Conservation (phyloP, 1,140 invertebrate species). For the Drosophila pseudoobscura region DNA sequence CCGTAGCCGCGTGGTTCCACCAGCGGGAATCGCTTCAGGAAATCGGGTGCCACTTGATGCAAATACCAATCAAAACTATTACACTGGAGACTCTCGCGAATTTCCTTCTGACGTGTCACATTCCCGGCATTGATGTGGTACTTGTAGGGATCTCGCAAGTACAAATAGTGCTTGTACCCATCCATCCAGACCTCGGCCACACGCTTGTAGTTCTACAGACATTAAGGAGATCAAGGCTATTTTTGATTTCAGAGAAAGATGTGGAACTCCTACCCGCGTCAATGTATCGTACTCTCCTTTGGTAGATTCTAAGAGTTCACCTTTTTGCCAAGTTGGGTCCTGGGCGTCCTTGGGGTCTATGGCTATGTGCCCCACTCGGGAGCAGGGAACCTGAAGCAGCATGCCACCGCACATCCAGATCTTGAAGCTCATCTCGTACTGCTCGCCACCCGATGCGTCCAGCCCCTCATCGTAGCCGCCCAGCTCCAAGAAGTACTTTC, state of each 20-base stretch:
- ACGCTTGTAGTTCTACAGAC: constrained; percentile 88
- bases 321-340: too few species aligned
- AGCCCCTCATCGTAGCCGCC: constrained; percentile 96
- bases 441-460: constrained; percentile 98
- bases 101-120: constrained; percentile 86
- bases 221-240: background rate
- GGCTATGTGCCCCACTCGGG: constrained; percentile 95
- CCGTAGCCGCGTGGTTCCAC: constrained; percentile 89
- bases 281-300: too few species aligned
- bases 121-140: constrained; percentile 87
- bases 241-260: constrained; percentile 37
- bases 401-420: constrained; percentile 95
- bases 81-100: constrained; percentile 88
- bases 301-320: too few species aligned
- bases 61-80: constrained; percentile 94
- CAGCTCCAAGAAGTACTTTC: constrained; percentile 96
- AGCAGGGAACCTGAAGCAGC: constrained; percentile 95
- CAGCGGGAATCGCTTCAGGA: constrained; percentile 89
- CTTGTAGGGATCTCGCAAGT: constrained; percentile 87
- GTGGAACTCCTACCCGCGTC: constrained; percentile 89
- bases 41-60: constrained; percentile 91
- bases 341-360: constrained; percentile 85
- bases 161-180: constrained; percentile 90
- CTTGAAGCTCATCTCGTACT: constrained; percentile 98
- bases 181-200: constrained; percentile 96